Evolutionary conservation across 2,797 vertebrate species (phyloP), one percentile per base, ranked within the genome.

Genomic region (Myioborus miniatus): DNA sequence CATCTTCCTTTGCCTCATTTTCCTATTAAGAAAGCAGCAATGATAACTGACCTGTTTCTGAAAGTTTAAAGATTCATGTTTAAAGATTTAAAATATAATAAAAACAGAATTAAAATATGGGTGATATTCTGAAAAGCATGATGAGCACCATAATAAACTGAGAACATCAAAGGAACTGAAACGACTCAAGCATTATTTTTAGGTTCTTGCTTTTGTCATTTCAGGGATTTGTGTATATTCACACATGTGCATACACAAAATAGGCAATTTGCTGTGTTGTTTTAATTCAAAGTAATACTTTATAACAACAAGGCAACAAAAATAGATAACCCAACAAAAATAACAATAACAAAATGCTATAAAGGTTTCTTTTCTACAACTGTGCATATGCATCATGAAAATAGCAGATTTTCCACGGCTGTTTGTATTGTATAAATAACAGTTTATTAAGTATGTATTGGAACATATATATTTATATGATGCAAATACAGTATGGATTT

Each of bases 161-260:
- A 77, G 36, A 60, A 26, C 1, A 49, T 18, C 14, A 29, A 88
- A 72, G 15, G 8, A 55, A 26, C 6, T 1, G 1, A 63, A 47
- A 44, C 18, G 50, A 12, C 6, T 5, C 15, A 67, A 59, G 19
- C 10, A 49, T 50, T 59, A 16, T 24, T 90, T 94, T 79, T 62
- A 60, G 4, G 10, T 63, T 67, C 44, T 39, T 47, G 11, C 34
- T 15, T 44, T 78, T 21, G 2, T 60, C 9, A 32, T 68, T 90
- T 12, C 16, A 62, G 39, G 5, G 15, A 65, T 60, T 64, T 86
- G 11, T 87, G 11, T 37, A 15, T 52, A 37, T 65, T 11, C 27
- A 26, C 0, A 6, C 0, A 5, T 6, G 1, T 36, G 3, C 19
- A 6, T n/a, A 22, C 10, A 62, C 5, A 37, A 77, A 67, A 34